These are phyloP conservation scores for Crocuta crocuta DNA, from an alignment of 2,113 vertebrate species.

Conservation along the genomic window DNA sequence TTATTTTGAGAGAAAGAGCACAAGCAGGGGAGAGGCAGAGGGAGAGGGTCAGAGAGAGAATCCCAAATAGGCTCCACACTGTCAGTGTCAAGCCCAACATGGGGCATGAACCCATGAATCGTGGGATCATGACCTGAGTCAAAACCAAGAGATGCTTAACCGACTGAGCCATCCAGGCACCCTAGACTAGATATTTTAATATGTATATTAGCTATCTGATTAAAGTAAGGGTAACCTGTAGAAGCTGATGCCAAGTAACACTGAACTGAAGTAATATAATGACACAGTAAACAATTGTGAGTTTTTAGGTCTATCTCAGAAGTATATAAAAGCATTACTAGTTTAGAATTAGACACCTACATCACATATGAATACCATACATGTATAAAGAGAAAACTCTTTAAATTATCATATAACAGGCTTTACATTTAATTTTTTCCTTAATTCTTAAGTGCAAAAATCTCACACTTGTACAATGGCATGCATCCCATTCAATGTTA, in stretches of 20 bases:
- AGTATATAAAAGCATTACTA: neutral
- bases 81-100: too few relatives aligned
- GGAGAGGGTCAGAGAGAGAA: too few relatives aligned
- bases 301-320: neutral
- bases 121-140: too few relatives aligned
- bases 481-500: neutral
- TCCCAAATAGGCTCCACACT: too few relatives aligned
- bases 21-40: too few relatives aligned
- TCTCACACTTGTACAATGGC: neutral
- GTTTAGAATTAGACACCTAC: neutral
- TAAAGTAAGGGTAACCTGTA: neutral
- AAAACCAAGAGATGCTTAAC: too few relatives aligned
- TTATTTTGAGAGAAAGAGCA: too few relatives aligned
- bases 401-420: neutral
- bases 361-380: neutral
- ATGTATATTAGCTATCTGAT: neutral
- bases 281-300: neutral
- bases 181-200: neutral
- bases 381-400: neutral
- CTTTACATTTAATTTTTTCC: neutral
- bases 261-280: neutral
- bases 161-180: too few relatives aligned
- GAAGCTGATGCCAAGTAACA: neutral
- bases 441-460: neutral
- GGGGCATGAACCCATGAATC: too few relatives aligned